phyloP scores from a whole-genome alignment of 2,888 invertebrate species.

The Gasteruption jaculator region DNA sequence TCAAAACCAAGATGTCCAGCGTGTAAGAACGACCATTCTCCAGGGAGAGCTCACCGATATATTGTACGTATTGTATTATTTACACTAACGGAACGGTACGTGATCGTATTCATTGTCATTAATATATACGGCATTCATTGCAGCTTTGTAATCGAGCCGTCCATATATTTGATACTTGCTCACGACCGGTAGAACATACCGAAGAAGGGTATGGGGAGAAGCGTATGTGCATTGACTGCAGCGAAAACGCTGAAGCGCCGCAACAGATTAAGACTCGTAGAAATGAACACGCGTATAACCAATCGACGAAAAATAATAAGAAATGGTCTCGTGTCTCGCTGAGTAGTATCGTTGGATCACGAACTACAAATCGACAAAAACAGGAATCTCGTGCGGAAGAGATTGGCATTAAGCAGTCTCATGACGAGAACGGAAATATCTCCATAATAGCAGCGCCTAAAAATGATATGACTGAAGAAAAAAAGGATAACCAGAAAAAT shows the following conservation, averaged over 20 bases:
- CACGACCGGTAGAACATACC: conserved; percentile 1
- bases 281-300: conserved; percentile 12
- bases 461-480: too few relatives aligned
- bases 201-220: conserved; percentile 14
- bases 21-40: conserved; percentile 9
- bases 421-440: too few relatives aligned
- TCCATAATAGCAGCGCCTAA: too few relatives aligned
- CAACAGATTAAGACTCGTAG: conserved; percentile 10
- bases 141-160: conserved; percentile 11
- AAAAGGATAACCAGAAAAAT: too few relatives aligned
- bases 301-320: not conserved
- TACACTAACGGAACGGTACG: not conserved
- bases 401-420: too few relatives aligned
- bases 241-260: conserved; percentile 8
- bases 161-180: conserved; percentile 12
- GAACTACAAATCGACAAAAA: too few relatives aligned
- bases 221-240: conserved; percentile 9
- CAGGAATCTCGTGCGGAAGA: too few relatives aligned
- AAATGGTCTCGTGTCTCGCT: conserved; percentile 1
- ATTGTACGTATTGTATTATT: conserved; percentile 10
- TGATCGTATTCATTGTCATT: conserved; percentile 1
- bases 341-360: too few relatives aligned
- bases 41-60: conserved; percentile 9
- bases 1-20: conserved; percentile 7
- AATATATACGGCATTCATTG: too few relatives aligned